Conservation (phyloP, 2,113 vertebrate genomes). For the Cavia aperea region DNA sequence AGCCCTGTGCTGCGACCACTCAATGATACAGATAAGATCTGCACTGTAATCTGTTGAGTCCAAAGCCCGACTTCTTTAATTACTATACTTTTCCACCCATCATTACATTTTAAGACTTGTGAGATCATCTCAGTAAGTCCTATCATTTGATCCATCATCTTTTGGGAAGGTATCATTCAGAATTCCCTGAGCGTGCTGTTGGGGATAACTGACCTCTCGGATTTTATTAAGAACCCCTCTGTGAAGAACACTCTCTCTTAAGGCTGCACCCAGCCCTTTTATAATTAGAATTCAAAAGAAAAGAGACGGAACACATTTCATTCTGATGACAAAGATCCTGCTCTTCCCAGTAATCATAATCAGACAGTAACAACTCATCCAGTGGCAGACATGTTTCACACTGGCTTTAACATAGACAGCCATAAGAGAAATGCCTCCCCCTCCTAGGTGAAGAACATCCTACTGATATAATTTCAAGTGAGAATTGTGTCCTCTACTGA, state of each 20-base stretch:
- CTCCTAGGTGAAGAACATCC: background rate
- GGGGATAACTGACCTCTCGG: background rate
- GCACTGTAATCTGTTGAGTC: background rate
- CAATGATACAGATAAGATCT: background rate
- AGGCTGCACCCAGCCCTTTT: background rate
- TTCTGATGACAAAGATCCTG: background rate
- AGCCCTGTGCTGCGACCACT: background rate
- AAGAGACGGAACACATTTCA: background rate
- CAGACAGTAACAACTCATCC: background rate
- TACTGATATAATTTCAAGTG: background rate
- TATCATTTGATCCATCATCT: background rate
- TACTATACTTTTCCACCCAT: background rate
- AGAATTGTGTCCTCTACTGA: background rate
- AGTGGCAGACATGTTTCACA: background rate
- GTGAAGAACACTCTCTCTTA: background rate
- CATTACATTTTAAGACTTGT: conserved; percentile 17
- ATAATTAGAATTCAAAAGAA: background rate
- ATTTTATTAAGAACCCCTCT: conserved; percentile 18
- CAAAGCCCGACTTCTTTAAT: background rate
- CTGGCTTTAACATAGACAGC: background rate
- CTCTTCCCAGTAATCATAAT: background rate
- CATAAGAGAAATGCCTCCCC: background rate
- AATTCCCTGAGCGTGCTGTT: background rate
- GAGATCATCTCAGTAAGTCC: background rate
- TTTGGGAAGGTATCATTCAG: background rate